These are phyloP conservation scores for Geococcyx californianus DNA, from an alignment of 2,113 vertebrate genomes.

Conservation along the genomic window DNA sequence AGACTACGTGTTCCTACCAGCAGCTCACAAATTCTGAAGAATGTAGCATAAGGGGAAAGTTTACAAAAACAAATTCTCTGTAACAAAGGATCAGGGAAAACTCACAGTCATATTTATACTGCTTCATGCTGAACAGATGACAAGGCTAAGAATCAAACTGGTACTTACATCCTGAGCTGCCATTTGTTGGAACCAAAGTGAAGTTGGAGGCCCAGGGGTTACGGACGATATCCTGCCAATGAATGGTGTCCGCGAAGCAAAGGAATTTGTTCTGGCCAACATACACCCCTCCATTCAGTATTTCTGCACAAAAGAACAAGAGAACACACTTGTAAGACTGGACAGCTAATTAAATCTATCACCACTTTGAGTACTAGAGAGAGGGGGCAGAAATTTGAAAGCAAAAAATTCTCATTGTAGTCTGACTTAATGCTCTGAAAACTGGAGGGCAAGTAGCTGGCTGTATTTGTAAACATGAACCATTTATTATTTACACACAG, in stretches of 20 bases:
- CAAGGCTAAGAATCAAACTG: neutral
- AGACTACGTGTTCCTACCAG: neutral
- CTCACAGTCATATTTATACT: neutral
- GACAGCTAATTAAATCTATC: neutral
- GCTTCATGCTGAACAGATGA: neutral
- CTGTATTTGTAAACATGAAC: neutral
- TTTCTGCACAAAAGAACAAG: conserved; percentile 79
- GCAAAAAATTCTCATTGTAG: neutral
- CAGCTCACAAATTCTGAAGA: neutral
- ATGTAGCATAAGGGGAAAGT: neutral
- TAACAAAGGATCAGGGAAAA: neutral
- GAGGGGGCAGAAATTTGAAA: neutral
- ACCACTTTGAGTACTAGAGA: neutral
- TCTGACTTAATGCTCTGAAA: neutral
- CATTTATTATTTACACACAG: neutral
- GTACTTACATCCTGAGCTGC: conserved; percentile 93
- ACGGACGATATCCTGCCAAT: conserved; percentile 95
- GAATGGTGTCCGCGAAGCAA: conserved; percentile 94
- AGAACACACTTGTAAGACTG: conserved; percentile 11
- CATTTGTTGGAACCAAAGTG: conserved; percentile 92
- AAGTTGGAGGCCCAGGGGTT: conserved; percentile 90
- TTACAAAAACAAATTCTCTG: neutral
- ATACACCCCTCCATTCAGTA: conserved; percentile 93
- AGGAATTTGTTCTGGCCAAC: conserved; percentile 97
- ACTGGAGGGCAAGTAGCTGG: neutral